phyloP scores from a whole-genome alignment of 2,888 invertebrate genomes.

The Lepeophtheirus nordmannii region DNA sequence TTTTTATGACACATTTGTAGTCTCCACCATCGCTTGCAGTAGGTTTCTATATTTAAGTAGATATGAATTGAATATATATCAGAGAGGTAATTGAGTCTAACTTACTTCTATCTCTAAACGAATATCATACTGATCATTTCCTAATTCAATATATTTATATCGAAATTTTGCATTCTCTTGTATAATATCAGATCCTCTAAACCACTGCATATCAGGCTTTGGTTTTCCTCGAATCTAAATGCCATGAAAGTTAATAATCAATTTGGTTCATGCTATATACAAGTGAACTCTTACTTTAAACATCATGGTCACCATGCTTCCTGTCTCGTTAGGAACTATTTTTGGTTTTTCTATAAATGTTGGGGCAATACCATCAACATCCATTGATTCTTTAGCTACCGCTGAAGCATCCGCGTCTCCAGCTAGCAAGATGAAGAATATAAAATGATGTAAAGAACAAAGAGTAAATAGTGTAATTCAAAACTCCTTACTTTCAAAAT shows the following conservation, averaged over 20 bases:
- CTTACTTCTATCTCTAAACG: constrained; percentile 60
- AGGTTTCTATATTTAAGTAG: constrained; percentile 38
- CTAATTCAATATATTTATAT: constrained; percentile 56
- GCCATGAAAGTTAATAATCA: neutral
- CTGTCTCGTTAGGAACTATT: constrained; percentile 95
- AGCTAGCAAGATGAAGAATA: constrained; percentile 8
- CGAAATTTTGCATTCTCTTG: constrained; percentile 69
- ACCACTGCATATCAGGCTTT: constrained; percentile 63
- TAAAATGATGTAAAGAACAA: neutral
- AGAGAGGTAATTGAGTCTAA: neutral
- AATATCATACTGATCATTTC: constrained; percentile 73
- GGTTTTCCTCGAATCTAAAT: constrained; percentile 63
- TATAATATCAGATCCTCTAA: constrained; percentile 34
- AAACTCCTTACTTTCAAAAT: constrained; percentile 80
- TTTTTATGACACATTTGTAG: constrained; percentile 41
- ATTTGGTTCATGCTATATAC: neutral
- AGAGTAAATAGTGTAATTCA: neutral
- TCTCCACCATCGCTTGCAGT: constrained; percentile 40
- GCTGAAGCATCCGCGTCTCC: constrained; percentile 14
- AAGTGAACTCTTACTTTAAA: constrained; percentile 42
- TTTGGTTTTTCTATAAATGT: constrained; percentile 95
- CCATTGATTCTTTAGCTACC: neutral
- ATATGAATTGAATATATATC: constrained; percentile 9
- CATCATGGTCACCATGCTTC: constrained; percentile 90
- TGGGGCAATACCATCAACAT: constrained; percentile 58